Evolutionary conservation across 2,113 vertebrate genomes (phyloP), one percentile per base, ranked within the genome.

Genomic region (Zapus hudsonius): DNA sequence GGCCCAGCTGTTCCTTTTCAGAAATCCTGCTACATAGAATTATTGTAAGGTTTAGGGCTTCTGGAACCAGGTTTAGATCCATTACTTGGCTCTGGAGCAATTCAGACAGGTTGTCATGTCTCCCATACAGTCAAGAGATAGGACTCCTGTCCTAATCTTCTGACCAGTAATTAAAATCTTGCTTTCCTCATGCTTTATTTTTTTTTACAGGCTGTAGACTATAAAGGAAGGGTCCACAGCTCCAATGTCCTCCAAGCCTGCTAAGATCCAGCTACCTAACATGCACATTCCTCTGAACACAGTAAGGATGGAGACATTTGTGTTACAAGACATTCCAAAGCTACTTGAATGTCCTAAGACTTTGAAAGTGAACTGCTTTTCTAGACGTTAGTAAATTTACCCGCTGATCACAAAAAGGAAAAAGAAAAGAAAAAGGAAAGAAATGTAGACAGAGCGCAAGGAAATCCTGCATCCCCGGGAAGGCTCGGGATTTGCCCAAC

Each of bases 301-400:
- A 81, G 36, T 36, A 74, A 90, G 69, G 61, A 90, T 76, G 25
- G 52, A 31, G 73, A 95, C 59, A 64, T 76, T 44, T 70, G 38
- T 80, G 33, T 85, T 69, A 47, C 44, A 74, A 64, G 22, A 55
- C 44, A 72, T 19, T 55, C 42, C 64, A 69, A 73, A 81, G 19
- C n/a, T 67, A 29, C 73, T 92, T 42, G 7, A 82, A 82, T 44
- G 7, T 63, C 57, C 74, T 81, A 72, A 91, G 40, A 31, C 42
- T 87, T 74, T 73, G 27, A 95, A 84, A 94, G 22, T 33, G 2
- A 66, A 33, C 25, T 88, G 22, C 8, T 78, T 91, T 95, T 67
- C 17, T 61, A 52, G 81, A 92, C 90, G 22, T n/a, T 31, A 20
- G 73, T 66, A 16, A 64, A 87, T 63, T 79, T 85, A 81, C 27